These are phyloP conservation scores for Vulpes ferrilata DNA, from an alignment of 2,113 vertebrate genomes.

Conservation along the genomic window DNA sequence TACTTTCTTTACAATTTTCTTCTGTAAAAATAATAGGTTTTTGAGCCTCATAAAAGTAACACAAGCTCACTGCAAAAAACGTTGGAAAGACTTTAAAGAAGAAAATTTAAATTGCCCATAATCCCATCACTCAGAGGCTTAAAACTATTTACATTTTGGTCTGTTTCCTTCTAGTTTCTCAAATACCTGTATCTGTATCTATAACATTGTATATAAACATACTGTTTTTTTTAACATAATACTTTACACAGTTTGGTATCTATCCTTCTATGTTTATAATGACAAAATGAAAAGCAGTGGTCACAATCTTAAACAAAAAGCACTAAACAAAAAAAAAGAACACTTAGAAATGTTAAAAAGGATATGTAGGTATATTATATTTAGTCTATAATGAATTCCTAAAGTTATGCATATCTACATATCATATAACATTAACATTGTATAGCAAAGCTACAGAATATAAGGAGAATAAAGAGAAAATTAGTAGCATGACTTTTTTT, in stretches of 20 bases:
- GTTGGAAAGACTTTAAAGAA: neutral
- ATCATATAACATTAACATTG: neutral
- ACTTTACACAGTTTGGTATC: neutral
- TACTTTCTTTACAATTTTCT: neutral
- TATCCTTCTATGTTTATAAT: neutral
- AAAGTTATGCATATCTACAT: neutral
- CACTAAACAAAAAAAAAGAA: neutral
- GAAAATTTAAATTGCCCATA: slow-evolving; percentile 43
- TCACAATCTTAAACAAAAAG: neutral
- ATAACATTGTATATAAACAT: neutral
- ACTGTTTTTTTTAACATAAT: neutral
- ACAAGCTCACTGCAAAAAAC: neutral
- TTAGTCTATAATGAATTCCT: neutral
- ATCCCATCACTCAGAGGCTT: neutral
- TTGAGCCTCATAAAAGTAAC: slow-evolving; percentile 29
- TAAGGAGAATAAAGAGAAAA: slow-evolving; percentile 25
- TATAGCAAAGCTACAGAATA: neutral
- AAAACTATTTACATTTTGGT: slow-evolving; percentile 11
- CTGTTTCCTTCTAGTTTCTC: neutral
- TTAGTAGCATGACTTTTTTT: neutral
- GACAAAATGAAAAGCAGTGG: neutral
- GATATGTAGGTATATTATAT: neutral
- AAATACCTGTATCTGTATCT: neutral
- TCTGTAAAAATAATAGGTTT: neutral
- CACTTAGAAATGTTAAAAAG: neutral